phyloP scores from a whole-genome alignment of 23 tunicate species.

The Botrylloides violaceus region DNA sequence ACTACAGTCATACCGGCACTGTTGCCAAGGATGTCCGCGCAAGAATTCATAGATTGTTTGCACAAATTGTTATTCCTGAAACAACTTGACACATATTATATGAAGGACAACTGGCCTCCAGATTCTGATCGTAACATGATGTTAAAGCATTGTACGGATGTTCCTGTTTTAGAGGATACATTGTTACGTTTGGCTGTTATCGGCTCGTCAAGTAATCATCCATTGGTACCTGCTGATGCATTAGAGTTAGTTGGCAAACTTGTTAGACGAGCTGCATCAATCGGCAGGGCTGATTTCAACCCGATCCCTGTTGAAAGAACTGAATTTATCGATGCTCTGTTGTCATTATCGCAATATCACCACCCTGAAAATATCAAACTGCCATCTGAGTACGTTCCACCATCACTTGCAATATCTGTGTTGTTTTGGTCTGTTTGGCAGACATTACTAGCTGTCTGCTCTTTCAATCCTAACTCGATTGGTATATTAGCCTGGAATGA shows the following conservation, averaged over 20 bases:
- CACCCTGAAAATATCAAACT: conserved; percentile 67
- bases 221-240: conserved; percentile 59
- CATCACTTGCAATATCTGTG: conserved; percentile 58
- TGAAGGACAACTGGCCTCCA: conserved; percentile 90
- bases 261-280: conserved; percentile 48
- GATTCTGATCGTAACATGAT: conserved; percentile 53
- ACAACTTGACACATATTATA: conserved; percentile 47
- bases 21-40: conserved; percentile 9
- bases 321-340: conserved; percentile 61
- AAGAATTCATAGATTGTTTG: conserved; percentile 32
- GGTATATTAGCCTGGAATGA: conserved; percentile 79
- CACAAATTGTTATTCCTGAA: conserved; percentile 65
- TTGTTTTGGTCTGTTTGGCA: conserved; percentile 70
- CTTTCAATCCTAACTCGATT: conserved; percentile 53
- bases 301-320: conserved; percentile 35
- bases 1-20: conserved; percentile 48
- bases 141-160: conserved; percentile 60
- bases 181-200: conserved; percentile 62
- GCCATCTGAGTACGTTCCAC: conserved; percentile 67
- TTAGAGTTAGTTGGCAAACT: conserved; percentile 59
- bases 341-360: conserved; percentile 63
- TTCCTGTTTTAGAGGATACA: conserved; percentile 55
- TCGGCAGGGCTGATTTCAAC: conserved; percentile 36
- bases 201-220: conserved; percentile 49
- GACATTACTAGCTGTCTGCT: conserved; percentile 29